phyloP scores from a whole-genome alignment of 2,888 invertebrate species.

The Pseudococcus longispinus region DNA sequence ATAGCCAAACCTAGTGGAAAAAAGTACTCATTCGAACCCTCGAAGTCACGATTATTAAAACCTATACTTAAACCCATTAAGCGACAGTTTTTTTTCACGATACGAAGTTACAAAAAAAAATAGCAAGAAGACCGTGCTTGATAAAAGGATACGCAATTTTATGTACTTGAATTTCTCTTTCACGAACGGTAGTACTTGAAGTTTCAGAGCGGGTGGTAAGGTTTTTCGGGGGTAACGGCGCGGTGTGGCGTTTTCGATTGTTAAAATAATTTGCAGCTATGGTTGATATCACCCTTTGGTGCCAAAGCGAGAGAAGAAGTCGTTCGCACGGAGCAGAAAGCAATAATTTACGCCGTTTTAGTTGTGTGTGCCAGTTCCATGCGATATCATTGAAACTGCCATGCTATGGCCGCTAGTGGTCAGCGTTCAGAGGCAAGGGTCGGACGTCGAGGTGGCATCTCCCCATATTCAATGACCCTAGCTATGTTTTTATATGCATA shows the following conservation, averaged over 20 bases:
- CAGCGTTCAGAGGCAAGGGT: not conserved
- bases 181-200: not conserved
- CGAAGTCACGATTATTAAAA: slow-evolving; percentile 5
- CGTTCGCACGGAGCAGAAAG: slow-evolving; percentile 36
- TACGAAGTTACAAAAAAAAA: not conserved
- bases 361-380: slow-evolving; percentile 47
- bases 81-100: not conserved
- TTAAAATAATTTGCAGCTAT: slow-evolving; percentile 33
- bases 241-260: slow-evolving; percentile 11
- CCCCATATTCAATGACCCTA: slow-evolving; percentile 31
- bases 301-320: slow-evolving; percentile 22
- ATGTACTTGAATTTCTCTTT: slow-evolving; percentile 8
- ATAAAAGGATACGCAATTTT: slow-evolving; percentile 35
- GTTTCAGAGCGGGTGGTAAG: not conserved
- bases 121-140: not conserved
- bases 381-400: slow-evolving; percentile 37
- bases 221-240: not conserved
- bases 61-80: slow-evolving; percentile 1
- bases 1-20: not conserved
- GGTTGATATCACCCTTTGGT: slow-evolving; percentile 38
- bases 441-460: slow-evolving; percentile 6
- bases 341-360: slow-evolving; percentile 45
- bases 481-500: slow-evolving; percentile 29
- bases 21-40: not conserved
- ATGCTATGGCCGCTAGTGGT: not conserved